These are phyloP conservation scores for Apamea crenata DNA, from an alignment of 2,888 invertebrate species.

Conservation along the genomic window DNA sequence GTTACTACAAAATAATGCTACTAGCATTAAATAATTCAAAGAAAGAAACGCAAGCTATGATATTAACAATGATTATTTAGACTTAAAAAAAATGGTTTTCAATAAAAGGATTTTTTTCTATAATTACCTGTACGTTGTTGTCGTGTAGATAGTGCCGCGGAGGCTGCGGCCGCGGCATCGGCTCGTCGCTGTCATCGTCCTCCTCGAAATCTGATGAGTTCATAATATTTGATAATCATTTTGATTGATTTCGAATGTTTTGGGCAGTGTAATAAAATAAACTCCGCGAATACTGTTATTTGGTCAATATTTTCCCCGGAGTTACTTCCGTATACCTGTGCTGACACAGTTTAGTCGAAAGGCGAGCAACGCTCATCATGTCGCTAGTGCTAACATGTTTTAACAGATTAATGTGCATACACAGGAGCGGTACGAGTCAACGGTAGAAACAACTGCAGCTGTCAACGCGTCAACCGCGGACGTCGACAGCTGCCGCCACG, in stretches of 20 bases:
- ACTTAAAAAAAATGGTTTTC: neutral
- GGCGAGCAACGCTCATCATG: neutral
- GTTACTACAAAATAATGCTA: neutral
- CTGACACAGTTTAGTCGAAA: neutral
- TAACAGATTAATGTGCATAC: no score
- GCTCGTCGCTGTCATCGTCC: slow-evolving; percentile 92
- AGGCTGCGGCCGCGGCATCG: slow-evolving; percentile 88
- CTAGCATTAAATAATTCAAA: neutral
- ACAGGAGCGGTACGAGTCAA: no score
- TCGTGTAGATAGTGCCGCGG: slow-evolving; percentile 86
- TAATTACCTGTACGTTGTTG: slow-evolving; percentile 83
- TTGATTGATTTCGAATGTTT: neutral
- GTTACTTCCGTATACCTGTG: neutral
- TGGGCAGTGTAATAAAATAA: neutral
- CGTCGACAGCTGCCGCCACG: no score
- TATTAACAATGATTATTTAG: neutral
- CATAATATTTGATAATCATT: neutral
- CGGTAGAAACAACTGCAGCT: no score
- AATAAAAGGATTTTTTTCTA: neutral
- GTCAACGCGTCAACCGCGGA: no score
- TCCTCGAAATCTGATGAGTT: slow-evolving; percentile 92
- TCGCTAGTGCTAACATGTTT: no score
- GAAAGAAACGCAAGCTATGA: neutral
- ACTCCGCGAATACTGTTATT: neutral
- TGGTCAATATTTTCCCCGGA: neutral